A percentile compares a stretch with the other conserved stretches of the same genome.
Conservation (phyloP, 2,797 vertebrate genomes). For the Nasua narica region DNA sequence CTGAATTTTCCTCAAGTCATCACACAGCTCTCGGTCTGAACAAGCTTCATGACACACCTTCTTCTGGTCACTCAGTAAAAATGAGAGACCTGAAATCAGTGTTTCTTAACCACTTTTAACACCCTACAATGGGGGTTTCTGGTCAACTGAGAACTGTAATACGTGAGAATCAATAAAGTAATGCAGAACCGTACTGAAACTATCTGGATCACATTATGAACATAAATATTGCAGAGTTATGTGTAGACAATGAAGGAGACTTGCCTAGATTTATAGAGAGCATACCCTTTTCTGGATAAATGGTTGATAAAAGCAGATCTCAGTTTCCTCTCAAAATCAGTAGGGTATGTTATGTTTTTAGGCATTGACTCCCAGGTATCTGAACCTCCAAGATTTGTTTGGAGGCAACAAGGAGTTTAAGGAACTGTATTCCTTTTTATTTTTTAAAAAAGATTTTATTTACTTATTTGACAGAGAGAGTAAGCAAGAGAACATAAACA, state of each 20-base stretch:
- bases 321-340: slow-evolving; percentile 5
- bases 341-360: background rate
- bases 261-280: background rate
- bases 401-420: slow-evolving; percentile 8
- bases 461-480: too few species aligned
- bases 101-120: slow-evolving; percentile 40
- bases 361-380: background rate
- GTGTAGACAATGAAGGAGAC: background rate
- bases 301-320: background rate
- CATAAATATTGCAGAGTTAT: background rate
- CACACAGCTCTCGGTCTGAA: background rate
- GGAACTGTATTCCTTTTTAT: background rate
- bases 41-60: slow-evolving; percentile 18
- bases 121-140: background rate
- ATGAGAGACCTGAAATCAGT: background rate
- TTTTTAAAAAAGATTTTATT: too few species aligned
- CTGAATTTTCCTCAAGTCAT: background rate
- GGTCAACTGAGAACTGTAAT: background rate
- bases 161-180: background rate
- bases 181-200: background rate
- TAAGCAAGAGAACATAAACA: too few species aligned
- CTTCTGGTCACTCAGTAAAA: slow-evolving; percentile 28
- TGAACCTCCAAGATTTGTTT: slow-evolving; percentile 29
- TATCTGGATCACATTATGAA: background rate
- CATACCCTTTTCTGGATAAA: background rate